Base-by-base conservation (phyloP, 2,888 invertebrate genomes). In the Lycophotia porphyrea region DNA sequence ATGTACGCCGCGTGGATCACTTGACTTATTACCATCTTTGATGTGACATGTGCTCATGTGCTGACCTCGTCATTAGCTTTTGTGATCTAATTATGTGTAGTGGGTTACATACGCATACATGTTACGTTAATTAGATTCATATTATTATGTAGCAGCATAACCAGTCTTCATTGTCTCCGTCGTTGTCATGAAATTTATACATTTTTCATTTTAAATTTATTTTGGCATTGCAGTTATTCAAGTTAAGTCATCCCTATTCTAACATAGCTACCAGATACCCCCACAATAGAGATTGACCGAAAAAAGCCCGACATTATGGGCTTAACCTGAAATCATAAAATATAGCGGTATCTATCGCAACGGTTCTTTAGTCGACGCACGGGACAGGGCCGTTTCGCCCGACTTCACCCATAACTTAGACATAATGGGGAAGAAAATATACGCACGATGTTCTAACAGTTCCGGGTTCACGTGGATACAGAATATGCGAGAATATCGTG, bases 301-400 rank as follows among this genome's bases (percentile, higher is more conserved):
- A 47, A 49, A 44, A 75, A 34, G 2, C 47, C 24, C n/a, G 44
- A 39, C 47, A 55, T 52, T 39, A 63, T 18, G 24, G 39, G 47
- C 47, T 78, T 55, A 81, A 64, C 81, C 47, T 81, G 76, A 42
- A 64, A 81, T 81, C 81, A 81, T 78, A 75, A 78, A 81, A 75
- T 78, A 78, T 31, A 49, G 55, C 81, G 81, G n/a, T 81, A 81
- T 49, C 64, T 65, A 60, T 69, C 36, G 44, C 64, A 34, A 47
- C 39, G 58, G 78, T 47, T 78, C 44, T 82, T 69, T 63, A 55
- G 34, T 42, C 47, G 52, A 65, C 55, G 55, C 79, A 55, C 49
- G 49, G 47, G 66, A 52, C 58, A 58, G n/a, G 39, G 36, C 70
- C 18, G 34, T 34, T 67, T n/a, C 71, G 24, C 74, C 34, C 60